Percentiles rank a stretch among this genome's conserved stretches.
These are phyloP conservation scores for Phoxinus phoxinus DNA, from an alignment of 2,113 vertebrate genomes.

Conservation along the genomic window DNA sequence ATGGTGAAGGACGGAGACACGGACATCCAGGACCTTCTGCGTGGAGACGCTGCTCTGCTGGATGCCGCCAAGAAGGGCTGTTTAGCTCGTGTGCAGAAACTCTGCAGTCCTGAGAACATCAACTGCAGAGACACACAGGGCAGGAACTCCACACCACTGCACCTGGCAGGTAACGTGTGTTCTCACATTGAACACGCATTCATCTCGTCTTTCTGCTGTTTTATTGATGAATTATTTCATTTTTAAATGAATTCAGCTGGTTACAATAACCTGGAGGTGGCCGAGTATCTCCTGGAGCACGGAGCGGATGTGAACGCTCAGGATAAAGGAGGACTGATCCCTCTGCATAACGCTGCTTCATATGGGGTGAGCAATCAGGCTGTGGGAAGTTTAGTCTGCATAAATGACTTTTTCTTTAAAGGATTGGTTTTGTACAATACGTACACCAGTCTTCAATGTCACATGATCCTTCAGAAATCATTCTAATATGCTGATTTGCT, in stretches of 20 bases:
- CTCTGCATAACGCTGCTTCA: constrained; percentile 97
- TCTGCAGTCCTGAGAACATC: constrained; percentile 96
- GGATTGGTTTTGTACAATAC: background rate
- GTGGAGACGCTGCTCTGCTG: constrained; percentile 92
- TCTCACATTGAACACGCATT: background rate
- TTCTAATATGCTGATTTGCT: background rate
- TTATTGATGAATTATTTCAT: background rate
- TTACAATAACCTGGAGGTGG: constrained; percentile 98
- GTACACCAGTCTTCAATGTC: background rate
- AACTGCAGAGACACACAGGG: constrained; percentile 98
- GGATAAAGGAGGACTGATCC: constrained; percentile 97
- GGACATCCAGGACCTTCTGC: constrained; percentile 95
- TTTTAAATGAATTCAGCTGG: constrained; percentile 78
- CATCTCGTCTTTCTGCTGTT: background rate
- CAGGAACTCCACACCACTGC: constrained; percentile 94
- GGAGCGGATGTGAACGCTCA: constrained; percentile 98
- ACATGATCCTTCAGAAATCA: background rate
- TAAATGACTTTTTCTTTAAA: background rate
- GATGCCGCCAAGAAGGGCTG: constrained; percentile 98
- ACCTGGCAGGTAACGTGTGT: constrained; percentile 86
- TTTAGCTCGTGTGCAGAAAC: constrained; percentile 94
- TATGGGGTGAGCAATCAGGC: constrained; percentile 87
- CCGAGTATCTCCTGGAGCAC: constrained; percentile 96
- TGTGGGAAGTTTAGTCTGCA: background rate
- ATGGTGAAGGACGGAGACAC: constrained; percentile 98